Percentiles rank a stretch among this genome's conserved stretches.
phyloP scores from a whole-genome alignment of 1,140 invertebrate species.

The Xylocopa sonorina region DNA sequence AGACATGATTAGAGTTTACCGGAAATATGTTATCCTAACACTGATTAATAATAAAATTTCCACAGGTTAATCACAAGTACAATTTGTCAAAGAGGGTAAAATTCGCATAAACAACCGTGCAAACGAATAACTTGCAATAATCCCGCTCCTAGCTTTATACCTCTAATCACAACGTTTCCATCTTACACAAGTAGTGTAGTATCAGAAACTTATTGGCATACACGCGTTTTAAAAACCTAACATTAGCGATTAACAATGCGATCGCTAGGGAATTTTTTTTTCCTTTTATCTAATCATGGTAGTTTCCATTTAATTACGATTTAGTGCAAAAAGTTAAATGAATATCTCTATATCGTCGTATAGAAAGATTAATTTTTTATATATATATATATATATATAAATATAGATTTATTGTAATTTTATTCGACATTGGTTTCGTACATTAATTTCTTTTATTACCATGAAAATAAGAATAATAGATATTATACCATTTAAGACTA shows the following conservation, averaged over 20 bases:
- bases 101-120: slow-evolving; percentile 8
- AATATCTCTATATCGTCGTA: too few relatives aligned
- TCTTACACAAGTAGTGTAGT: slow-evolving; percentile 30
- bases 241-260: slow-evolving; percentile 21
- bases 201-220: slow-evolving; percentile 32
- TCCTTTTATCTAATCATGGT: background rate
- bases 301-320: background rate
- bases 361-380: background rate
- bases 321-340: slow-evolving; percentile 21
- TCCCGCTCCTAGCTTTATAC: slow-evolving; percentile 59
- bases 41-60: slow-evolving; percentile 23
- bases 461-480: too few relatives aligned
- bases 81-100: background rate
- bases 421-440: too few relatives aligned
- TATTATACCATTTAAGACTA: too few relatives aligned
- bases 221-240: slow-evolving; percentile 36
- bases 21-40: slow-evolving; percentile 36
- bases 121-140: slow-evolving; percentile 39
- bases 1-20: slow-evolving; percentile 73
- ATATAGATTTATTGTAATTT: background rate
- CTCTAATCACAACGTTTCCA: slow-evolving; percentile 54
- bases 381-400: background rate
- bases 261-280: slow-evolving; percentile 21
- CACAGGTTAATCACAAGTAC: background rate
- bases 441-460: too few relatives aligned